phyloP scores from a whole-genome alignment of 2,797 vertebrate genomes.

The Phyllotis vaccarum region DNA sequence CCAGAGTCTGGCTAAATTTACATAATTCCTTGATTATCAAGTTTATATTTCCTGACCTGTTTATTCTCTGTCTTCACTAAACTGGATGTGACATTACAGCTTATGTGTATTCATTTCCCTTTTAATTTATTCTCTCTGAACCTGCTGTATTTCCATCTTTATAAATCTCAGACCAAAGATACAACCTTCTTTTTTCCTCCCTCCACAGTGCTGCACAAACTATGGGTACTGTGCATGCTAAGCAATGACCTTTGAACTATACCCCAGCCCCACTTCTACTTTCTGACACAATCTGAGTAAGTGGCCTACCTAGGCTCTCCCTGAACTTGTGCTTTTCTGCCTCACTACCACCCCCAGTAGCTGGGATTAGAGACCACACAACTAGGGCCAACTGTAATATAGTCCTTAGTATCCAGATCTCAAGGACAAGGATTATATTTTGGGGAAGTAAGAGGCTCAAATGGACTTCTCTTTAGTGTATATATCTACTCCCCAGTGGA shows the following conservation, averaged over 20 bases:
- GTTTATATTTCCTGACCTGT: not conserved
- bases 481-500: constrained; percentile 77
- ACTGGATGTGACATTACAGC: constrained; percentile 21
- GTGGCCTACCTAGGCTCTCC: not conserved
- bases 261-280: not conserved
- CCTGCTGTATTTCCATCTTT: constrained; percentile 16
- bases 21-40: constrained; percentile 16
- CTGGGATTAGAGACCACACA: not conserved
- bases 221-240: not conserved
- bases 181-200: not conserved
- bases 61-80: constrained; percentile 23
- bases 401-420: not conserved
- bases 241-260: not conserved
- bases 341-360: not conserved
- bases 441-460: constrained; percentile 42
- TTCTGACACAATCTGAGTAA: not conserved
- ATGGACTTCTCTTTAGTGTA: constrained; percentile 50
- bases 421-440: constrained; percentile 56
- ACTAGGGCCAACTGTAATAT: not conserved
- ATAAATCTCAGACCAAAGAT: not conserved
- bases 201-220: not conserved
- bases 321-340: not conserved
- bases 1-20: constrained; percentile 9
- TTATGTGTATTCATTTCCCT: not conserved
- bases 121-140: not conserved